Base-by-base conservation (phyloP, 2,113 vertebrate species). In the Tylochromis polylepis region DNA sequence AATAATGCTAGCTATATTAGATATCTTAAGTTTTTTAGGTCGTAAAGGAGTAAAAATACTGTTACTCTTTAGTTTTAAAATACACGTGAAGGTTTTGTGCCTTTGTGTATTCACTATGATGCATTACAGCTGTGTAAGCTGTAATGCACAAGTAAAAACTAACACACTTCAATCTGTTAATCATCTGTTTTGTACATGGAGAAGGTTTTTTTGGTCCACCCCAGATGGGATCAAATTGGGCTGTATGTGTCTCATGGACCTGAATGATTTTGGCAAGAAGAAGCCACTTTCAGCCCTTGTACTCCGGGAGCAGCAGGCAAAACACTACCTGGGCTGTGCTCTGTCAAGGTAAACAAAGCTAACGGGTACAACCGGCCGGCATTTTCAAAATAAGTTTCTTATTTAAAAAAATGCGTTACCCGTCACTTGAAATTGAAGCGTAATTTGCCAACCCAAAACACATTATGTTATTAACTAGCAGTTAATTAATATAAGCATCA, bases 391-490 rank as follows among this genome's bases (percentile, higher is more conserved):
- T 82, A 87, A 80, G 1, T 0, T 0, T 4, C 0, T 4, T 10
- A 9, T 65, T 8, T 0, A 15, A 43, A 46, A 1, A 65, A n/a
- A 7, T 4, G 1, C 1, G 2, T 27, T 16, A 5, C 1, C 4
- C 29, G 18, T 5, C 22, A 5, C 5, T 11, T 14, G 0, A 36
- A 16, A 31, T 34, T 0, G 6, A 31, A n/a, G 11, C 3, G 11
- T 31, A 12, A 4, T 31, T 77, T 49, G 10, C 18, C 43, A 18
- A 12, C 10, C 9, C 14, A 77, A 34, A 77, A 31, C 46, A n/a
- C 2, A 51, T 51, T 51, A 8, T 20, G 0, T 53, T 1, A 14
- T 34, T 31, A n/a, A 14, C 46, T 1, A 9, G 11, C 6, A 12
- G 4, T 22, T 41, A 31, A 43, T 46, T 46, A 46, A 31, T 11